Evolutionary conservation across 2,888 invertebrate genomes (phyloP).

Genomic region (Antheraea yamamai): DNA sequence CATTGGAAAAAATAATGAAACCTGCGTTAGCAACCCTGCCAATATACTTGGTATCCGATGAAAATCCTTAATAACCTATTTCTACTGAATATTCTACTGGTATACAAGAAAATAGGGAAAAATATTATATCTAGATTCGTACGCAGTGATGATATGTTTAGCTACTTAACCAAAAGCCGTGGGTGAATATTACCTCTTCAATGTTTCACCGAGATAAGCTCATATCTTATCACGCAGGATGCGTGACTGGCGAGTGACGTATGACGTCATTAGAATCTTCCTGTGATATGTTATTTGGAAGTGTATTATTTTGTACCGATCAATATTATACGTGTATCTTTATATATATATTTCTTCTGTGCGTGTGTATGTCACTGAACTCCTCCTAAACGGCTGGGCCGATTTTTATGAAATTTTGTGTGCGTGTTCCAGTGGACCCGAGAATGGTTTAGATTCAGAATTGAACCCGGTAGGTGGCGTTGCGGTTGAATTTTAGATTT

Average conservation of each 20-base stretch:
- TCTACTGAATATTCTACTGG: neutral
- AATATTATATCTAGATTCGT: slow-evolving; percentile 12
- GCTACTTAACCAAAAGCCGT: slow-evolving; percentile 25
- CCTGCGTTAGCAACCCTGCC: neutral
- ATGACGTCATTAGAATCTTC: slow-evolving; percentile 49
- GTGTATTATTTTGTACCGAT: slow-evolving; percentile 16
- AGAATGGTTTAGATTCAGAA: too few species aligned
- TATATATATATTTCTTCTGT: too few species aligned
- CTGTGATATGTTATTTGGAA: slow-evolving; percentile 14
- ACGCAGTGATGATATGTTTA: slow-evolving; percentile 10
- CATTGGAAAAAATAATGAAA: too few species aligned
- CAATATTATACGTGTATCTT: neutral
- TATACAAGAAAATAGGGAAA: neutral
- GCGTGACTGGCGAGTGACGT: slow-evolving; percentile 43
- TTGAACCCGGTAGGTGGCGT: too few species aligned
- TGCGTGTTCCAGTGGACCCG: too few species aligned
- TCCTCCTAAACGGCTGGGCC: too few species aligned
- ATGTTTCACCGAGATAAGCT: slow-evolving; percentile 62
- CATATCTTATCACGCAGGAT: slow-evolving; percentile 57
- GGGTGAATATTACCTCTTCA: slow-evolving; percentile 49
- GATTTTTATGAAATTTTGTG: too few species aligned
- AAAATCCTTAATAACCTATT: neutral
- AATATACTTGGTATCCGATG: neutral
- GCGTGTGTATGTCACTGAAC: too few species aligned
- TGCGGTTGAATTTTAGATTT: too few species aligned